Evolutionary conservation across 2,888 invertebrate genomes (phyloP).

Genomic region (Diadromus collaris): DNA sequence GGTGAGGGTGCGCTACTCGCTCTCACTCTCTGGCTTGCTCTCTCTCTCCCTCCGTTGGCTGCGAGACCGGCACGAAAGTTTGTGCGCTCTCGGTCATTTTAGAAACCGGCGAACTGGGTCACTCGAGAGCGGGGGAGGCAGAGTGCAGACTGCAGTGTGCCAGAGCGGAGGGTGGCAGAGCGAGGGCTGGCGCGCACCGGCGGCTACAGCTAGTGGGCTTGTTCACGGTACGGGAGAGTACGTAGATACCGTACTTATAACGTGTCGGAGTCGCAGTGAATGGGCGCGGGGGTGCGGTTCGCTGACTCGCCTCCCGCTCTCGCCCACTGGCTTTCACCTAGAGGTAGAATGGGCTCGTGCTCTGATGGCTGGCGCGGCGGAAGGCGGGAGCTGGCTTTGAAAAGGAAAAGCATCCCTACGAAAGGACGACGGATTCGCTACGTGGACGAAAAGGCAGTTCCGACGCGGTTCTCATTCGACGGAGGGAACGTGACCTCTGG

Average conservation of each 20-base stretch:
- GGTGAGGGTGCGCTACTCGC: constrained; percentile 35
- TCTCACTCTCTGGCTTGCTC: neutral
- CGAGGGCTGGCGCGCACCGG: constrained; percentile 19
- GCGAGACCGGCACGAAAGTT: constrained; percentile 55
- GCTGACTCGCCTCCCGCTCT: constrained; percentile 34
- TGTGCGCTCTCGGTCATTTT: constrained; percentile 56
- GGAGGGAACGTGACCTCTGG: constrained; percentile 18
- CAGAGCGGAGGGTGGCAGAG: constrained; percentile 9
- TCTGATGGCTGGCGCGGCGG: neutral
- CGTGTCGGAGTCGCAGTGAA: constrained; percentile 44
- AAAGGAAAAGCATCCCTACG: constrained; percentile 39
- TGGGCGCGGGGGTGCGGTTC: constrained; percentile 45
- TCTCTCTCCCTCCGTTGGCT: constrained; percentile 2
- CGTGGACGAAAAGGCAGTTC: constrained; percentile 37
- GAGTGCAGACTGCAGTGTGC: constrained; percentile 29
- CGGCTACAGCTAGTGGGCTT: constrained; percentile 14
- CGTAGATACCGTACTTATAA: constrained; percentile 13
- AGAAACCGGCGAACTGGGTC: constrained; percentile 61
- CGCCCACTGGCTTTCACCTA: constrained; percentile 17
- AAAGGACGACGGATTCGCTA: constrained; percentile 52
- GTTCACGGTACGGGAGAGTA: neutral
- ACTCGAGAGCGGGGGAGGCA: constrained; percentile 26
- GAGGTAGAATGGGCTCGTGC: constrained; percentile 1
- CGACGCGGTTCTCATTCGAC: constrained; percentile 9
- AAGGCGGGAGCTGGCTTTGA: neutral